Conservation (phyloP, 2,888 invertebrate genomes). For the Caradrina clavipalpis region DNA sequence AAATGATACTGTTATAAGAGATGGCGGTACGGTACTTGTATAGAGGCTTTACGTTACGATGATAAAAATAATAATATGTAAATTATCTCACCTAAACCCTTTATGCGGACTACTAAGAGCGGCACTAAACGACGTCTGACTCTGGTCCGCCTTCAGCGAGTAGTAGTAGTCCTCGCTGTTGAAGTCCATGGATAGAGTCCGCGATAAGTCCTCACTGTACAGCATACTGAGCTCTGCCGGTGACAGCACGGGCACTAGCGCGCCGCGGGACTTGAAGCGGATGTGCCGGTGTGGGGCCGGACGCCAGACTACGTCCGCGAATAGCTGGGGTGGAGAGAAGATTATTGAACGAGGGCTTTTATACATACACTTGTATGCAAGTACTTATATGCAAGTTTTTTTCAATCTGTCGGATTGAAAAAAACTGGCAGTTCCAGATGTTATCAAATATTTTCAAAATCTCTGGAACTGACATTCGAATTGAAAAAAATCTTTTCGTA, state of each 20-base stretch:
- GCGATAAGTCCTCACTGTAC: constrained; percentile 74
- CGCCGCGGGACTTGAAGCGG: constrained; percentile 84
- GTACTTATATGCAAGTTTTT: too few species aligned
- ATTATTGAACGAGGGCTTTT: too few species aligned
- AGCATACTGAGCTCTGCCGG: constrained; percentile 77
- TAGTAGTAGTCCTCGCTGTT: constrained; percentile 77
- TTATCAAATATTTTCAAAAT: too few species aligned
- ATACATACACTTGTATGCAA: too few species aligned
- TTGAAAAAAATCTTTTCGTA: too few species aligned
- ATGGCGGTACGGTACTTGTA: too few species aligned
- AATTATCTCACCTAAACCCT: constrained; percentile 76
- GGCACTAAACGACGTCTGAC: constrained; percentile 75
- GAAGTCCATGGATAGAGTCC: constrained; percentile 77
- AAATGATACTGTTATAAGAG: too few species aligned
- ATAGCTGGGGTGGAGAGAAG: constrained; percentile 72
- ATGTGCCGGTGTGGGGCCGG: constrained; percentile 82
- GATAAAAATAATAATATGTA: too few species aligned
- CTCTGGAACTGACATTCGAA: too few species aligned
- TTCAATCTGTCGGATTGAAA: too few species aligned
- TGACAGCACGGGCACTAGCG: constrained; percentile 79
- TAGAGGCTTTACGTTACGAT: too few species aligned
- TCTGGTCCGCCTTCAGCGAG: constrained; percentile 82
- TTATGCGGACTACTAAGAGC: constrained; percentile 83
- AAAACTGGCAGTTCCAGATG: too few species aligned
- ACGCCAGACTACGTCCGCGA: constrained; percentile 88